Base-by-base conservation (phyloP, 2,797 vertebrate genomes). In the Phataginus tetradactyla region DNA sequence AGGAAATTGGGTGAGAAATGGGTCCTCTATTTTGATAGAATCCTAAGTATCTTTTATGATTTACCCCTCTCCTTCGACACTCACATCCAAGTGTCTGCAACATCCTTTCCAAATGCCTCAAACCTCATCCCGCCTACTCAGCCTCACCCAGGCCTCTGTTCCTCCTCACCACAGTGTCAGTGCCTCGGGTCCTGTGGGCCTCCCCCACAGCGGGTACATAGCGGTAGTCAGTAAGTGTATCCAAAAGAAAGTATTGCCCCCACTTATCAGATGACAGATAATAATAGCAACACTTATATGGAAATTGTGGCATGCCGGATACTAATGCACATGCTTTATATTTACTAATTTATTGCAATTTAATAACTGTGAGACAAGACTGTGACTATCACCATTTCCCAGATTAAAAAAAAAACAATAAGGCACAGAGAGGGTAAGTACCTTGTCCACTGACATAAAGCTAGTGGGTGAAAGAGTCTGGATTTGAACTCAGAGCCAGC, bases 121-220 rank as follows among this genome's bases (percentile, higher is more conserved):
- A 34, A 32, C 11, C 11, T 49, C 5, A 13, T 5, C 13, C 13
- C 42, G 14, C 64, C 51, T 21, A 20, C 64, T 14, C 68, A 17
- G 11, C 55, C 84, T 15, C 5, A 7, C n/a, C 55, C 39, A 53
- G 80, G 39, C n/a, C 42, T 59, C 45, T 25, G 57, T 18, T 21
- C 10, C 21, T 78, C 66, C 79, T 63, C 21, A 34, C 71, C 55
- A 14, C 25, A 23, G 32, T 3, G 4, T 18, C 18, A 0, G 21
- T 0, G 0, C 20, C 15, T 18, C 5, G 6, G 0, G 21, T 14
- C 53, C 39, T 1, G 2, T 4, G 15, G 8, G 49, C 11, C 37
- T 17, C 42, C 25, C 80, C 34, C 55, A 39, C 20, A 7, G 39
- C 61, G 18, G 9, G 12, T 57, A 23, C 18, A 37, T 12, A 75